Evolutionary conservation across 2,888 invertebrate genomes (phyloP).

Genomic region (Achlya flavicornis): DNA sequence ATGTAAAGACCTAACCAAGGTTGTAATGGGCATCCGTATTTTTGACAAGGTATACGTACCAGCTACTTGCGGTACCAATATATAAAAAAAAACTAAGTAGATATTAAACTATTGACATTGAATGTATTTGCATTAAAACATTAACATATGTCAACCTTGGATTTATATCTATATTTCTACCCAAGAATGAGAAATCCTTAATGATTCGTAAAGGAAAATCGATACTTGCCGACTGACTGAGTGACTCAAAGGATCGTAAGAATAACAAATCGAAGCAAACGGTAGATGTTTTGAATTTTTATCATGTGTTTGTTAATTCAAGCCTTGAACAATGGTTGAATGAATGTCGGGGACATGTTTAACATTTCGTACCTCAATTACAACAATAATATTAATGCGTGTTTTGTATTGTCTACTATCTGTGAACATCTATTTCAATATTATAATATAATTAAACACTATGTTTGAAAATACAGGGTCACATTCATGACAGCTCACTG

Average conservation of each 20-base stretch:
- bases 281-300: slow-evolving; percentile 31
- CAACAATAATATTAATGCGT: not conserved
- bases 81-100: not conserved
- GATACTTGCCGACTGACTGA: not conserved
- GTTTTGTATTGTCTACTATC: not conserved
- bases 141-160: not conserved
- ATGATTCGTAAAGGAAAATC: not conserved
- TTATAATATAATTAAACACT: not conserved
- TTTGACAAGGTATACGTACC: not conserved
- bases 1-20: not conserved
- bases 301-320: slow-evolving; percentile 30
- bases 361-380: slow-evolving; percentile 6
- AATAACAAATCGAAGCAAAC: slow-evolving; percentile 5
- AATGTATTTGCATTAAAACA: not conserved
- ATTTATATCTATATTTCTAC: not conserved
- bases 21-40: not conserved
- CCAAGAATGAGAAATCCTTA: not conserved
- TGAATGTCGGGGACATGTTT: slow-evolving; percentile 24
- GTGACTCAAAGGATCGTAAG: not conserved
- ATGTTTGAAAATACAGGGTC: not conserved
- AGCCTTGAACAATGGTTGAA: slow-evolving; percentile 35
- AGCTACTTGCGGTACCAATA: not conserved
- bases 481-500: too few species aligned
- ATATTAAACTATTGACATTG: not conserved
- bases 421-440: not conserved